Percentiles rank a stretch among this genome's conserved stretches.
Conservation (phyloP, 1,140 invertebrate species). For the Agrilus planipennis region DNA sequence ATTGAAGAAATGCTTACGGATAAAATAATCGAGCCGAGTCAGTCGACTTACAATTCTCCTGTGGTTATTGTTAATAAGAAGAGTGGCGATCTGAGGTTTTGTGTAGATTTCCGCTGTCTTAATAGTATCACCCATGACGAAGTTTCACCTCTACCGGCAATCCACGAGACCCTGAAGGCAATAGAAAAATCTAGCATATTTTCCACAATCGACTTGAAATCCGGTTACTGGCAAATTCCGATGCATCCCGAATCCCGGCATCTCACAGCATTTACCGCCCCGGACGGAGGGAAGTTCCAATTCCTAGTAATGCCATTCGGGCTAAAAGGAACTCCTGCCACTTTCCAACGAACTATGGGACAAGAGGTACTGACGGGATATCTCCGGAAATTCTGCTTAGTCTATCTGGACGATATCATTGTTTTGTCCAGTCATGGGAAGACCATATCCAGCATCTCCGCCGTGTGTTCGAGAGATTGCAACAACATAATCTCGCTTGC, state of each 20-base stretch:
- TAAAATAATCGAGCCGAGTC: constrained; percentile 13
- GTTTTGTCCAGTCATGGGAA: constrained; percentile 19
- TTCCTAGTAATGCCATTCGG: constrained; percentile 24
- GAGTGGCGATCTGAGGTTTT: constrained; percentile 17
- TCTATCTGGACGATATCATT: constrained; percentile 25
- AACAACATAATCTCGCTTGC: constrained; percentile 13
- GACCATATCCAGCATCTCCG: constrained; percentile 20
- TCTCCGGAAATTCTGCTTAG: constrained; percentile 6
- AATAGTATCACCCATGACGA: constrained; percentile 17
- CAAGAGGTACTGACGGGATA: constrained; percentile 20
- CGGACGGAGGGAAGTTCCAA: constrained; percentile 21
- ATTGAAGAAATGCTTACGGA: constrained; percentile 18
- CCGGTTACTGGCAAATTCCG: constrained; percentile 26
- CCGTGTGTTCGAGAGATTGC: constrained; percentile 15
- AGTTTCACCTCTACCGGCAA: constrained; percentile 15
- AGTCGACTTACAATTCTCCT: constrained; percentile 16
- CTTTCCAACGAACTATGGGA: constrained; percentile 15
- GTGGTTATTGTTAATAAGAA: constrained; percentile 22
- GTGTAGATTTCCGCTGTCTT: constrained; percentile 17
- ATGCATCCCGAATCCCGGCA: constrained; percentile 17
- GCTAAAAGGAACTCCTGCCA: constrained; percentile 15
- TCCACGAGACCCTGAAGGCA: constrained; percentile 15
- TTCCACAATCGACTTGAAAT: constrained; percentile 22
- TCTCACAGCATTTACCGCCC: constrained; percentile 25
- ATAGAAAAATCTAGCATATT: constrained; percentile 23